Evolutionary conservation across 2,888 invertebrate genomes (phyloP).

Genomic region (Scaptodrosophila latifasciaeformis): DNA sequence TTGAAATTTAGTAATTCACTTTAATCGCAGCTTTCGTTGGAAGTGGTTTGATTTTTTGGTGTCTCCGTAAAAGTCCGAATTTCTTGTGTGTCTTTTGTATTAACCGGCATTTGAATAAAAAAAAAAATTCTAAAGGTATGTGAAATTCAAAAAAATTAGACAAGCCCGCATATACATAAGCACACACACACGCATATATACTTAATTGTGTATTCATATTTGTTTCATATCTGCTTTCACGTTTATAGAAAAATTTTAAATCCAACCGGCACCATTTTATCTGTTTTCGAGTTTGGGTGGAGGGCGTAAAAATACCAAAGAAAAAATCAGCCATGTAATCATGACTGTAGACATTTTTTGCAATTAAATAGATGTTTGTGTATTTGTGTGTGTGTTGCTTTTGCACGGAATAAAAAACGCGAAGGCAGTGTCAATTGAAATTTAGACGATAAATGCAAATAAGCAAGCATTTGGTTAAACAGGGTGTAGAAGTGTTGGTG

Average conservation of each 20-base stretch:
- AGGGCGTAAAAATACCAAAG: neutral
- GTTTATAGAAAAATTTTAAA: no score
- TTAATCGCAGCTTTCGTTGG: conserved; percentile 43
- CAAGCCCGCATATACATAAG: neutral
- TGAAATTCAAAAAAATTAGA: neutral
- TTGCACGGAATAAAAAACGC: conserved; percentile 4
- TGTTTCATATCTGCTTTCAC: no score
- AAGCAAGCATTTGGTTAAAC: no score
- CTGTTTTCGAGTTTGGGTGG: no score
- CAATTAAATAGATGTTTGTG: no score
- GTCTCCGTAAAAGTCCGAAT: conserved; percentile 24
- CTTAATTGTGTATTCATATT: neutral
- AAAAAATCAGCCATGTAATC: no score
- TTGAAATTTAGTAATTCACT: conserved; percentile 47
- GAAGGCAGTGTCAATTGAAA: conserved; percentile 17
- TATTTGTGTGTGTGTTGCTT: neutral
- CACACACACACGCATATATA: conserved; percentile 1
- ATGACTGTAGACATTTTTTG: no score
- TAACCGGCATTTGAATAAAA: conserved; percentile 34
- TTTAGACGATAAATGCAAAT: conserved; percentile 1
- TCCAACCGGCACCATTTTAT: no score
- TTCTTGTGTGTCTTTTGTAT: conserved; percentile 13
- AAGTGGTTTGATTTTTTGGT: conserved; percentile 47
- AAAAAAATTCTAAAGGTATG: conserved; percentile 51
- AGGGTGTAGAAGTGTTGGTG: no score